Evolutionary conservation across 2,888 invertebrate species (phyloP).

Genomic region (Napeogenes sylphis): DNA sequence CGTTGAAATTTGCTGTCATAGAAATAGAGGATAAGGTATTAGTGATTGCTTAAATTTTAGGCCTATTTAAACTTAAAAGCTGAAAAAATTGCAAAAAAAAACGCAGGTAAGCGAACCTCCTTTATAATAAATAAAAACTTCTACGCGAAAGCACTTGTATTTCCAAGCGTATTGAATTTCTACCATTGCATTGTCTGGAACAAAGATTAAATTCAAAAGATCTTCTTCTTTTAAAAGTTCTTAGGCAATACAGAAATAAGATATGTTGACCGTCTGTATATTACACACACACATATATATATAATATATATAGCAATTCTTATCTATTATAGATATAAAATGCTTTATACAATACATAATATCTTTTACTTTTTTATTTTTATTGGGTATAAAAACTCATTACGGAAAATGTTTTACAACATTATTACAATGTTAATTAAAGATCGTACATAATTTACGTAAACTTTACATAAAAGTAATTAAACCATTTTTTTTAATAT

Average conservation of each 20-base stretch:
- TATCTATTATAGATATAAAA: no score
- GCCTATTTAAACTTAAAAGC: no score
- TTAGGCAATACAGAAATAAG: conserved; percentile 3
- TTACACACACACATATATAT: conserved; percentile 13
- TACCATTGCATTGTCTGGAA: conserved; percentile 27
- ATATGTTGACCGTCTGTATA: conserved; percentile 7
- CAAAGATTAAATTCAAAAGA: conserved; percentile 37
- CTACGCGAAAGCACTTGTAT: conserved; percentile 36
- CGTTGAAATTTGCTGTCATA: conserved; percentile 12
- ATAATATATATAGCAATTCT: conserved; percentile 8
- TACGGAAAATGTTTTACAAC: no score
- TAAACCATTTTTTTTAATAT: no score
- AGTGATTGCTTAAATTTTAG: no score
- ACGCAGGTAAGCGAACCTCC: conserved; percentile 33
- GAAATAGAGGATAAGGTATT: no score
- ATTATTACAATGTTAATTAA: no score
- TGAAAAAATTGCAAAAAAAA: conserved; percentile 14
- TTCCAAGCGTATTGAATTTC: conserved; percentile 50
- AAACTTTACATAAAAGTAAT: no score
- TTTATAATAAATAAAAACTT: conserved; percentile 36
- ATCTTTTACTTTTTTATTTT: no score
- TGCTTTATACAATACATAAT: no score
- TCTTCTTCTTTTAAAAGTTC: conserved; percentile 31
- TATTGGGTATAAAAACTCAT: no score
- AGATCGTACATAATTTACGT: no score